Conservation (phyloP, 2,797 vertebrate species). For the Falco columbarius region DNA sequence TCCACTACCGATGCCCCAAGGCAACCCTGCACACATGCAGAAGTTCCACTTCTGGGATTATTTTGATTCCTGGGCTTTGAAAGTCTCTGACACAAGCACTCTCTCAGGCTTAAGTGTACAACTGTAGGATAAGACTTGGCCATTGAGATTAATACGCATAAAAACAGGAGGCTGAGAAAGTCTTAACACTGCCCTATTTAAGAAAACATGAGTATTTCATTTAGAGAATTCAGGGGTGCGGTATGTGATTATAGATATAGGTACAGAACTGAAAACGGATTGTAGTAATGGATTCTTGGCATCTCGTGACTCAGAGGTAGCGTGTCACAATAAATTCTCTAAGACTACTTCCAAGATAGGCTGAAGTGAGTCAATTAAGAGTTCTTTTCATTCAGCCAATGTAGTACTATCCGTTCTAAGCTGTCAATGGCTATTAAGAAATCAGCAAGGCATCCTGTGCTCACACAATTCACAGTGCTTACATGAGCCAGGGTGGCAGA, state of each 20-base stretch:
- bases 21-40: background rate
- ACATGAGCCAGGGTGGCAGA: background rate
- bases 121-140: background rate
- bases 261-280: slow-evolving; percentile 1
- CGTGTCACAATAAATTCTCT: background rate
- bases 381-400: background rate
- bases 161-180: background rate
- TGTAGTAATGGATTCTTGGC: background rate
- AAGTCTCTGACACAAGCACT: background rate
- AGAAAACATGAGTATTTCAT: background rate
- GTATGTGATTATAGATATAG: background rate
- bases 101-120: background rate
- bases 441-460: background rate
- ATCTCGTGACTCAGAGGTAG: background rate
- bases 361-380: background rate
- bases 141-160: background rate
- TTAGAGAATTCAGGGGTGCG: background rate
- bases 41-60: background rate
- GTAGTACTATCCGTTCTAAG: background rate
- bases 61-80: background rate
- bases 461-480: background rate
- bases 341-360: background rate
- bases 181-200: background rate
- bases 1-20: background rate
- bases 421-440: background rate